phyloP scores from a whole-genome alignment of 92 coral and sea anemone species.

The Anthopleura xanthogrammica region DNA sequence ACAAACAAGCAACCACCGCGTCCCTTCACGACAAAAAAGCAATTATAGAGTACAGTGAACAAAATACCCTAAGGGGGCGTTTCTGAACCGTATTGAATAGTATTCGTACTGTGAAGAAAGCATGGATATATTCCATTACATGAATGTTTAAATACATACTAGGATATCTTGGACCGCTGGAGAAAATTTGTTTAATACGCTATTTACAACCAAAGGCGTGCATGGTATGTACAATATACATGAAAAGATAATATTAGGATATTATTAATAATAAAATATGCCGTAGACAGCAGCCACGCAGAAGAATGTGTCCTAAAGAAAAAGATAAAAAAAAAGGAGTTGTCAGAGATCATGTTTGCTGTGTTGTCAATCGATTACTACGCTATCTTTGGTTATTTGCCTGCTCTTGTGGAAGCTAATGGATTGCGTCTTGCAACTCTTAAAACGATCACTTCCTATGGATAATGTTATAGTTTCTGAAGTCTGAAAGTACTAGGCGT shows the following conservation, averaged over 20 bases:
- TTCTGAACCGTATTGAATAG: not conserved
- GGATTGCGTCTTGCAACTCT: too few species aligned
- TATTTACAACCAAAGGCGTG: slow-evolving; percentile 15
- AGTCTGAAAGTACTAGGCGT: too few species aligned
- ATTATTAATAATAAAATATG: slow-evolving; percentile 73
- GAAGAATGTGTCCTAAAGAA: slow-evolving; percentile 79
- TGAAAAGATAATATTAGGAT: not conserved
- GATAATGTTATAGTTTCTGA: too few species aligned
- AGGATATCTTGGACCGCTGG: not conserved
- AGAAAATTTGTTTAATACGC: not conserved
- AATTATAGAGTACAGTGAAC: not conserved
- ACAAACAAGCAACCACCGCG: not conserved
- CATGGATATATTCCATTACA: not conserved
- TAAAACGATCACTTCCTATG: too few species aligned
- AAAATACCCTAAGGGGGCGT: not conserved
- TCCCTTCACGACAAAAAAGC: not conserved
- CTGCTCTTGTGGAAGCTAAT: too few species aligned
- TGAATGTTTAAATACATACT: not conserved
- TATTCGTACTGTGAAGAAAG: not conserved
- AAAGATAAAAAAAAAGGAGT: slow-evolving; percentile 23
- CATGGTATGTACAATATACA: slow-evolving; percentile 3
- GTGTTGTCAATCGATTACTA: too few species aligned
- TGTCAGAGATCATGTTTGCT: not conserved
- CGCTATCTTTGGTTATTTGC: too few species aligned
- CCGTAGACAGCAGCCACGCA: slow-evolving; percentile 95